Percentiles rank a stretch among this genome's conserved stretches.
These are phyloP conservation scores for Patella vulgata DNA, from an alignment of 1,140 invertebrate species.

Conservation along the genomic window DNA sequence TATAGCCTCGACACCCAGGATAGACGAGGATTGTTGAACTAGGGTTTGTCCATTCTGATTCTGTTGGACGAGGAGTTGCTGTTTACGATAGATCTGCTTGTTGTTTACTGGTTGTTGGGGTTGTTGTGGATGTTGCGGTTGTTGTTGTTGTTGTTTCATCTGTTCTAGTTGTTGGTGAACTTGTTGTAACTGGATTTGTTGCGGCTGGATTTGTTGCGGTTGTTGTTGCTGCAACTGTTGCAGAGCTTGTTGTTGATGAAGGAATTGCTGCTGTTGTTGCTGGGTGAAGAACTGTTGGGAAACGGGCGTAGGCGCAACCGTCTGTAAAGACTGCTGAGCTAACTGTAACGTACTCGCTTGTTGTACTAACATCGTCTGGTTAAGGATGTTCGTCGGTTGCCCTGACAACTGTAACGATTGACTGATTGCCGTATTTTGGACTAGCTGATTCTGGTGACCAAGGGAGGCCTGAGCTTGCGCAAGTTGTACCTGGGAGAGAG, in stretches of 20 bases:
- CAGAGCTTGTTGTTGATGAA: slow-evolving; percentile 59
- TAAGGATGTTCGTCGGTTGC: no score
- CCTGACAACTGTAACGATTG: slow-evolving; percentile 18
- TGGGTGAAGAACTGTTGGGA: slow-evolving; percentile 42
- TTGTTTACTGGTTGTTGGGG: slow-evolving; percentile 3
- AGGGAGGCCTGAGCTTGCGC: slow-evolving; percentile 8
- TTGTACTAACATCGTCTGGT: no score
- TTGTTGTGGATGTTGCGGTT: slow-evolving; percentile 15
- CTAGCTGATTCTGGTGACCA: slow-evolving; percentile 24
- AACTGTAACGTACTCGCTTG: background rate
- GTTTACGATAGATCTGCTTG: slow-evolving; percentile 33
- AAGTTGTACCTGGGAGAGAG: slow-evolving; percentile 3
- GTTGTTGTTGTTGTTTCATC: slow-evolving; percentile 42
- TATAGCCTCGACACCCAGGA: slow-evolving; percentile 40
- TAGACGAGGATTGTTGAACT: slow-evolving; percentile 15
- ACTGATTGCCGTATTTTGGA: no score
- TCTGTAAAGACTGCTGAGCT: background rate
- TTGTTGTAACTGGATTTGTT: slow-evolving; percentile 64
- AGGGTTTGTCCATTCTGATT: slow-evolving; percentile 9
- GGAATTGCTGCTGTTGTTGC: slow-evolving; percentile 55
- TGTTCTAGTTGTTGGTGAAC: slow-evolving; percentile 62
- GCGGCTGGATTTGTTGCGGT: no score
- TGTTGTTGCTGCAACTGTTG: slow-evolving; percentile 65
- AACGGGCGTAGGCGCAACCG: slow-evolving; percentile 7
- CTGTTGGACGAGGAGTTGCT: slow-evolving; percentile 26